Base-by-base conservation (phyloP, 1,140 invertebrate genomes). In the Zaprionus ornatus region DNA sequence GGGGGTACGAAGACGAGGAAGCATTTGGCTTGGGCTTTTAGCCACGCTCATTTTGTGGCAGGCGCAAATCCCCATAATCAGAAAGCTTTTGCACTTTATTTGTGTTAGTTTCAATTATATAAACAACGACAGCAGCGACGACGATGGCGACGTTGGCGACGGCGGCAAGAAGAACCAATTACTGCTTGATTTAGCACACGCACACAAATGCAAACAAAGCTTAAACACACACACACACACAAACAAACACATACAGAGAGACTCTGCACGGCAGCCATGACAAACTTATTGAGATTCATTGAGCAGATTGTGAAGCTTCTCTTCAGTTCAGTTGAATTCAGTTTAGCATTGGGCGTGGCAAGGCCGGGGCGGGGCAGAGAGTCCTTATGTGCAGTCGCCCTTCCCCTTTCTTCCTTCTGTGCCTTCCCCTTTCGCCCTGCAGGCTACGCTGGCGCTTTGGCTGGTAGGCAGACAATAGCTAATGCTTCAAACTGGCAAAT, bases 41-140 rank as follows among this genome's bases (percentile, higher is more conserved):
- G 74, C 70, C 74, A 68, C 62, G 78, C 80, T 88, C 85, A 84
- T 88, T 88, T 79, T 90, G 84, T 63, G 84, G 84, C 80, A 76
- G 84, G 73, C 80, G 77, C 84, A 87, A 88, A 88, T 75, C 80
- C 84, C 77, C 84, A 88, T 87, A 88, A 87, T 87, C 84, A 81
- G 85, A 88, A 88, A 90, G 84, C 84, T 88, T 90, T 88, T 81
- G 84, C 84, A 88, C 80, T 88, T 88, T 88, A 88, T 88, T 88
- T 88, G 84, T 75, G 85, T 88, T 90, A 88, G 84, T 88, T 88
- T 88, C 84, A 88, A 88, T 88, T 88, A 88, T 88, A 88, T 88
- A 88, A 88, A 88, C 84, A 87, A 70, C 70, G 25, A 65, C 76
- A 40, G 32, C 29, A 52, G 63, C 29, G 57, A 55, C 27, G 27